Base-by-base conservation (phyloP, 1,140 invertebrate genomes). In the Drosophila watanabei region DNA sequence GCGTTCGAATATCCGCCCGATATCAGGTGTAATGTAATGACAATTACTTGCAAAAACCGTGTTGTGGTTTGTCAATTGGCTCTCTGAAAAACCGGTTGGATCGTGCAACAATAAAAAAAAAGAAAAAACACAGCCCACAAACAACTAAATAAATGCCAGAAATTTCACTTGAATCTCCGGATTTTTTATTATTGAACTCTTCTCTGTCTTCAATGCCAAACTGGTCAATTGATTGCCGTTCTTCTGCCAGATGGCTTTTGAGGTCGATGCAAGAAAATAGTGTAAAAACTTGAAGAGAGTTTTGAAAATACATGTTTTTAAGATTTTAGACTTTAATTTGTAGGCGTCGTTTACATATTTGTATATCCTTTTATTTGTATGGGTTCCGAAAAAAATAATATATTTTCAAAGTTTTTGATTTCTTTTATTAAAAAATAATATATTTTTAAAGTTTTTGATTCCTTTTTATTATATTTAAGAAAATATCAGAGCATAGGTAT, bases 11-110 rank as follows among this genome's bases (percentile, higher is more conserved):
- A 59, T 71, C 70, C 70, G 70, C n/a, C 49, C 45, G 63, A 37
- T 41, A 20, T 37, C 68, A 70, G 68, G 68, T 70, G 68, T 43
- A 68, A 35, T 69, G 45, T 51, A 72, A 59, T 73, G 66, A 51
- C 66, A 73, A 73, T 72, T 72, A 72, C 66, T 72, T 59, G 70
- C 49, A 70, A 46, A 68, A 52, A 35, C 35, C 30, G 62, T 52
- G 61, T 41, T 69, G 65, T 66, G 62, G 61, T 69, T 69, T 68
- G 46, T 68, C 61, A 69, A 69, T 69, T 69, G 35, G 28, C 61
- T 9, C 30, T 33, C 24, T 14, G 11, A 32, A 72, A 72, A 73
- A 73, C 70, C 70, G 70, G 70, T 72, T 73, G 6, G 20, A 18
- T 30, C 51, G 41, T 66, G 13, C 35, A 57, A 39, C 54, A 57